phyloP scores from a whole-genome alignment of 2,113 vertebrate genomes.

The Egretta garzetta region DNA sequence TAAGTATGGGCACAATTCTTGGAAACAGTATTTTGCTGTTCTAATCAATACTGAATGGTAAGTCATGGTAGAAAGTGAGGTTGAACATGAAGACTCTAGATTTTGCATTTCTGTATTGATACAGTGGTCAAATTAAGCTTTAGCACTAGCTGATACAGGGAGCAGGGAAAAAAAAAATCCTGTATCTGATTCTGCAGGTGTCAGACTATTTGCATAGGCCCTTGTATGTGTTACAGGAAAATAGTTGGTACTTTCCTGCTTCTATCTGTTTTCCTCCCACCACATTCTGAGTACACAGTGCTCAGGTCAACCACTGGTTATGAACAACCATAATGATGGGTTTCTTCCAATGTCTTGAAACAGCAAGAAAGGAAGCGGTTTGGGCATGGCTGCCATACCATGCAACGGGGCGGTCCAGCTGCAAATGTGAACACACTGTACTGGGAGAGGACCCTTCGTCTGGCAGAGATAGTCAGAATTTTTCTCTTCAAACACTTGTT shows the following conservation, averaged over 20 bases:
- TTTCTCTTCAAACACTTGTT: background rate
- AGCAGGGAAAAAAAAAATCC: background rate
- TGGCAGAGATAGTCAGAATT: background rate
- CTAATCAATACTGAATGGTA: background rate
- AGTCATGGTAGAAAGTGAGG: rapidly evolving
- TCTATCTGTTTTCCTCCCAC: background rate
- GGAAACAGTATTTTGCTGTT: background rate
- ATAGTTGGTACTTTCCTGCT: background rate
- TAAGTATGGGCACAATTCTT: background rate
- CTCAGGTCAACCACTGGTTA: background rate
- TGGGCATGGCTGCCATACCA: background rate
- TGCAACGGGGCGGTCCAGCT: background rate
- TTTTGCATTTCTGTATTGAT: background rate
- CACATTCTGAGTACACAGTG: background rate
- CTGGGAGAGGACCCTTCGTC: background rate
- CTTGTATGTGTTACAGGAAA: background rate
- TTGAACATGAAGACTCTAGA: background rate
- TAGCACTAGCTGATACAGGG: background rate
- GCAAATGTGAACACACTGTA: background rate
- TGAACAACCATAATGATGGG: background rate
- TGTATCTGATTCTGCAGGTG: background rate
- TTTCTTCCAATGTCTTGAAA: background rate
- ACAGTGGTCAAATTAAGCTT: background rate
- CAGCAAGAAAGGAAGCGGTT: background rate
- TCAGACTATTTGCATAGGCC: background rate